A percentile compares a stretch with the other conserved stretches of the same genome.
These are phyloP conservation scores for Mustela lutreola DNA, from an alignment of 2,113 vertebrate species.

Conservation along the genomic window DNA sequence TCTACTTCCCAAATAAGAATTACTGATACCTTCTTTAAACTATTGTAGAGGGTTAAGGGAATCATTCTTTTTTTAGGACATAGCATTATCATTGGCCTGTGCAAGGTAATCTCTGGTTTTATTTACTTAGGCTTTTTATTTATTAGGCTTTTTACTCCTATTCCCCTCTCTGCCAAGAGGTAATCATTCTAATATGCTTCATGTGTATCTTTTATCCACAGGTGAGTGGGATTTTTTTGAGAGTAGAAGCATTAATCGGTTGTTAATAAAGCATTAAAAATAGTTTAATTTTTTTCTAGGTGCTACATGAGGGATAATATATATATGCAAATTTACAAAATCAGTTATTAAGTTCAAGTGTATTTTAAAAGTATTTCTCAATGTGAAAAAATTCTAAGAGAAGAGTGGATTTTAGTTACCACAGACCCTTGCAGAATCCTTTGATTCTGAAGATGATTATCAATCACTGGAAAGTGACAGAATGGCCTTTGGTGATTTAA, in stretches of 20 bases:
- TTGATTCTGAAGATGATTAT: neutral
- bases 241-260: neutral
- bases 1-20: neutral
- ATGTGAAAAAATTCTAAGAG: neutral
- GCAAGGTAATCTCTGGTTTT: neutral
- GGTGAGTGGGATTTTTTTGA: neutral
- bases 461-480: neutral
- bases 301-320: neutral
- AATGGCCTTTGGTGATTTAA: neutral
- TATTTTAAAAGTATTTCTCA: conserved; percentile 3
- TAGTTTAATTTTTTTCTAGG: neutral
- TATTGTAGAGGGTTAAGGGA: neutral
- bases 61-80: neutral
- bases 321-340: neutral
- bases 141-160: neutral
- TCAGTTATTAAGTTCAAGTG: conserved; percentile 36
- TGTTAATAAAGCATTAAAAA: conserved; percentile 35
- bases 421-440: neutral
- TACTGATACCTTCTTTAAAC: neutral
- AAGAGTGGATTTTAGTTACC: neutral
- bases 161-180: neutral
- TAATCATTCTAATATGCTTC: neutral
- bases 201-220: neutral
- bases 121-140: conserved; percentile 21
- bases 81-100: neutral